These are phyloP conservation scores for Zoanthus solanderi DNA, from an alignment of 92 coral and sea anemone species.

Conservation along the genomic window DNA sequence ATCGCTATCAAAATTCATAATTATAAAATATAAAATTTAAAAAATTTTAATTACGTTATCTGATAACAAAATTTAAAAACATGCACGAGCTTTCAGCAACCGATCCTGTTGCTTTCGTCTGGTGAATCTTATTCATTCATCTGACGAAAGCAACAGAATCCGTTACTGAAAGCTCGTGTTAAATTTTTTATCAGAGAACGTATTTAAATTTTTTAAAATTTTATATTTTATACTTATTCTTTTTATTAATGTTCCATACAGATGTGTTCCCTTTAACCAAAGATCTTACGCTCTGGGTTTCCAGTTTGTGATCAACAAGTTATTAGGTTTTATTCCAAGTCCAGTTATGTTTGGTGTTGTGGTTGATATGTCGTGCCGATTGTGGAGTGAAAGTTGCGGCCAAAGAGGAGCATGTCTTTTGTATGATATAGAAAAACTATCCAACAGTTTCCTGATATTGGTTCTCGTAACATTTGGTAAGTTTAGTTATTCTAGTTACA, in stretches of 20 bases:
- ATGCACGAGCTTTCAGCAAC: too few relatives aligned
- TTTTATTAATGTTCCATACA: neutral
- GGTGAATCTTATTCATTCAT: too few relatives aligned
- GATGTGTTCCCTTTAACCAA: slow-evolving; percentile 67
- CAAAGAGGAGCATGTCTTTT: slow-evolving; percentile 13
- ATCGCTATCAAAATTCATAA: too few relatives aligned
- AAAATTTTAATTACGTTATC: too few relatives aligned
- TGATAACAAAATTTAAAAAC: too few relatives aligned
- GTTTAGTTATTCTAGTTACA: neutral
- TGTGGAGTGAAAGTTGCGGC: slow-evolving; percentile 33
- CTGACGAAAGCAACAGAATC: too few relatives aligned
- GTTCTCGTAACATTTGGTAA: slow-evolving; percentile 22
- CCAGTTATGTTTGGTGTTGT: slow-evolving; percentile 41
- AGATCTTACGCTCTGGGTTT: slow-evolving; percentile 56
- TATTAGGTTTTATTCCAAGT: slow-evolving; percentile 52
- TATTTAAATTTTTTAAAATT: too few relatives aligned
- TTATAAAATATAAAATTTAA: too few relatives aligned
- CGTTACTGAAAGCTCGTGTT: too few relatives aligned
- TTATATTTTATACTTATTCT: too few relatives aligned
- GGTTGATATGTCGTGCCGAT: slow-evolving; percentile 6
- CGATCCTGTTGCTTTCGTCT: too few relatives aligned
- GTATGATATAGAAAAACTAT: slow-evolving; percentile 24
- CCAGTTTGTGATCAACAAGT: slow-evolving; percentile 33
- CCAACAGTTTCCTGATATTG: slow-evolving; percentile 9
- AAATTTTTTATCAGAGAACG: too few relatives aligned